A percentile compares a stretch with the other conserved stretches of the same genome.
phyloP scores from a whole-genome alignment of 2,113 vertebrate species.

The Tursiops truncatus region DNA sequence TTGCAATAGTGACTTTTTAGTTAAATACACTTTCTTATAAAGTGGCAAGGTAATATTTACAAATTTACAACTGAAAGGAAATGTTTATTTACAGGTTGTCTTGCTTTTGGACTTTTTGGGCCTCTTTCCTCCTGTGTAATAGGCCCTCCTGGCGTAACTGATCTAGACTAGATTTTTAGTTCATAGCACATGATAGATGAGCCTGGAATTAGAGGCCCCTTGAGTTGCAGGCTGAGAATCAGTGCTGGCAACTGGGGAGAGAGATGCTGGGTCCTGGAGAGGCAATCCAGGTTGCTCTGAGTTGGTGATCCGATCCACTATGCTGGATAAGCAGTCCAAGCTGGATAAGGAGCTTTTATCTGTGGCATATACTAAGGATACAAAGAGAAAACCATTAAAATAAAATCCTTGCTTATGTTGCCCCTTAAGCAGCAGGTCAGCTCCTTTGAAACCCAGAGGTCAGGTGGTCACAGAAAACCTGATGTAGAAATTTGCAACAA shows the following conservation, averaged over 20 bases:
- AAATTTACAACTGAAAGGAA: slow-evolving; percentile 72
- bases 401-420: slow-evolving; percentile 34
- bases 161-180: slow-evolving; percentile 32
- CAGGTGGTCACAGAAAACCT: slow-evolving; percentile 42
- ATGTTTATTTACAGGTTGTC: slow-evolving; percentile 38
- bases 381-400: slow-evolving; percentile 6
- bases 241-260: slow-evolving; percentile 86
- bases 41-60: slow-evolving; percentile 68
- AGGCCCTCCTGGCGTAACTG: not conserved
- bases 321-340: slow-evolving; percentile 96
- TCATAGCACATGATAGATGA: slow-evolving; percentile 96
- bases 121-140: not conserved
- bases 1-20: slow-evolving; percentile 44
- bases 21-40: slow-evolving; percentile 76
- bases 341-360: slow-evolving; percentile 89
- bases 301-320: slow-evolving; percentile 94
- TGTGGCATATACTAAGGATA: slow-evolving; percentile 79
- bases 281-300: slow-evolving; percentile 82
- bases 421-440: slow-evolving; percentile 35
- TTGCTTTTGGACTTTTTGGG: not conserved
- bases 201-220: slow-evolving; percentile 86
- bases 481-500: slow-evolving; percentile 41
- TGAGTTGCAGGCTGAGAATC: slow-evolving; percentile 91
- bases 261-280: slow-evolving; percentile 81
- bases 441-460: slow-evolving; percentile 30